Evolutionary conservation across 2,797 vertebrate genomes (phyloP).

Genomic region (Poliocrania exsul): DNA sequence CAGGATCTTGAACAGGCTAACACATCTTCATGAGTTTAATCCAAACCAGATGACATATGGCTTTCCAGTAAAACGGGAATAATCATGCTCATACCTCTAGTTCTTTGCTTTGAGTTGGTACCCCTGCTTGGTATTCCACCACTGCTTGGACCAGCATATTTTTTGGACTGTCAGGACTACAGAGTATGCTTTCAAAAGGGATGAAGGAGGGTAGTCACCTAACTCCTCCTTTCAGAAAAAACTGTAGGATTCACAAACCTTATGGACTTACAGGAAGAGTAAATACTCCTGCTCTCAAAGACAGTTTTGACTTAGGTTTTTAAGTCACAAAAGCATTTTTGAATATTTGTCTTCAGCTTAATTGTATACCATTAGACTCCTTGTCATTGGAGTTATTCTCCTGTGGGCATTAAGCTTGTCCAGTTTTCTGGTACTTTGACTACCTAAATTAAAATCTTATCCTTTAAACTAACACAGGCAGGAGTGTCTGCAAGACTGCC

Average conservation of each 20-base stretch:
- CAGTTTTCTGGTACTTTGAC: constrained; percentile 33
- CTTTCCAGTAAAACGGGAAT: constrained; percentile 8
- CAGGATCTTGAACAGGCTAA: constrained; percentile 17
- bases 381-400: not conserved
- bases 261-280: not conserved
- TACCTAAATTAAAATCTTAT: constrained; percentile 33
- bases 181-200: not conserved
- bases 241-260: not conserved
- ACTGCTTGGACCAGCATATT: not conserved
- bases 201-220: not conserved
- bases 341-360: not conserved
- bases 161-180: not conserved
- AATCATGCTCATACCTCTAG: not conserved
- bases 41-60: not conserved
- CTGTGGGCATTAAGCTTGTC: not conserved
- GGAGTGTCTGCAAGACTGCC: not conserved
- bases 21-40: not conserved
- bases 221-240: not conserved
- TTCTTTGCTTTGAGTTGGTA: not conserved
- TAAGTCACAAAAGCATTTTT: not conserved
- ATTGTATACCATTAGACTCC: not conserved
- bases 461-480: constrained; percentile 52
- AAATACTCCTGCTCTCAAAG: not conserved
- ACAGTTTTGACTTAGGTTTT: not conserved
- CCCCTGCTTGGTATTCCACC: not conserved